Evolutionary conservation across 1,140 invertebrate species (phyloP).

Genomic region (Rhagoletis pomonella): DNA sequence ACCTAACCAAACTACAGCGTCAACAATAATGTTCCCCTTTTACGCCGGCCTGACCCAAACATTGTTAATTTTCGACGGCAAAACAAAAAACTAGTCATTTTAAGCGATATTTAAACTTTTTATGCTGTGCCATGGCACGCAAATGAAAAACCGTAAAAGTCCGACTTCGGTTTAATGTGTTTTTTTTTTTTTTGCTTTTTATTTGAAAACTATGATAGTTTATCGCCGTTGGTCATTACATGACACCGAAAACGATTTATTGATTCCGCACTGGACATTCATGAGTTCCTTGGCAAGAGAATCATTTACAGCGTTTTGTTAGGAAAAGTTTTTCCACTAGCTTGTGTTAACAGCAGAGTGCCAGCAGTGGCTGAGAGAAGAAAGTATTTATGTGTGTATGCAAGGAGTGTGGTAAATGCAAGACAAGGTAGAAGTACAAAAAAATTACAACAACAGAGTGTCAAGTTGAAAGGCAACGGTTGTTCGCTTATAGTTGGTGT

Average conservation of each 20-base stretch:
- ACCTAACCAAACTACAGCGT: too few species aligned
- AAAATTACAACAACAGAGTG: too few species aligned
- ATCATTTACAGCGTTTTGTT: not conserved
- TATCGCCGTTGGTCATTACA: slow-evolving; percentile 36
- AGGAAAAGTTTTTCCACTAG: slow-evolving; percentile 17
- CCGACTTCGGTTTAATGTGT: too few species aligned
- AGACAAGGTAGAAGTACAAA: not conserved
- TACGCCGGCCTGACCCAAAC: too few species aligned
- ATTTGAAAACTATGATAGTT: slow-evolving; percentile 37
- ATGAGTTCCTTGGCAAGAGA: not conserved
- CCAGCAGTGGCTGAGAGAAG: not conserved
- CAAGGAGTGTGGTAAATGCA: not conserved
- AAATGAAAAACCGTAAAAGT: too few species aligned
- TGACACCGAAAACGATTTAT: slow-evolving; percentile 50
- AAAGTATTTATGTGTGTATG: not conserved
- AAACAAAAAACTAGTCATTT: too few species aligned
- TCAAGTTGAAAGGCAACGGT: too few species aligned
- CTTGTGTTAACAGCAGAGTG: not conserved
- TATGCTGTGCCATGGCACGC: too few species aligned
- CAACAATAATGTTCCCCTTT: too few species aligned
- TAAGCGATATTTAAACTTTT: too few species aligned
- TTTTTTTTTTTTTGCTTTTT: slow-evolving; percentile 31
- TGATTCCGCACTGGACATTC: slow-evolving; percentile 43
- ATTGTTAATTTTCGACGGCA: too few species aligned
- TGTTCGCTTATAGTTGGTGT: too few species aligned